Conservation (phyloP, 2,113 vertebrate species). For the Copsychus sechellarum region DNA sequence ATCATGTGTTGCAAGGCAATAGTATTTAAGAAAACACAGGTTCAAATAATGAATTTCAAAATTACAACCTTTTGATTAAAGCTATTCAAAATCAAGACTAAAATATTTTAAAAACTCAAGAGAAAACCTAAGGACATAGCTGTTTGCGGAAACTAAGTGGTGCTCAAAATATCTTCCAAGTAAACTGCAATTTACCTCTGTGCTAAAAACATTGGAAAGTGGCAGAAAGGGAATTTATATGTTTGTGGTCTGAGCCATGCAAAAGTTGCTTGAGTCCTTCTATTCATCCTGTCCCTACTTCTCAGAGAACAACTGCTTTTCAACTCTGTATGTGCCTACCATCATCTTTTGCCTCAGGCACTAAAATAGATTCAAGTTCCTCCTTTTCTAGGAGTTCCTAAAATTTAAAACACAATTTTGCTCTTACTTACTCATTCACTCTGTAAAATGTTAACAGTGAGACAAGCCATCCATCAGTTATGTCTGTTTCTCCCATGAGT, state of each 20-base stretch:
- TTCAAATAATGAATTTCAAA: background rate
- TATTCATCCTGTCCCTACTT: background rate
- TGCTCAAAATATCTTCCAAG: background rate
- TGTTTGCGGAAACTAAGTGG: background rate
- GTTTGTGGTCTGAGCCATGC: background rate
- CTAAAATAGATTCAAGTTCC: background rate
- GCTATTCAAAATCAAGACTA: background rate
- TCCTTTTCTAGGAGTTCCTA: background rate
- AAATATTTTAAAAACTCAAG: background rate
- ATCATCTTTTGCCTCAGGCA: background rate
- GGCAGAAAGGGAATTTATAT: background rate
- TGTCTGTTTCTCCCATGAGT: background rate
- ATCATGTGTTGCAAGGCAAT: background rate
- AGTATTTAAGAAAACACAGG: background rate
- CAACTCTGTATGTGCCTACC: background rate
- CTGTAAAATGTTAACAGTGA: background rate
- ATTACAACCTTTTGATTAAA: background rate
- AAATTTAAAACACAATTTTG: background rate
- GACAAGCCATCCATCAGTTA: background rate
- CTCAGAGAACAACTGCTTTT: background rate
- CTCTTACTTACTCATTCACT: background rate
- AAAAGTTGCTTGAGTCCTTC: background rate
- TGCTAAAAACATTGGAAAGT: background rate
- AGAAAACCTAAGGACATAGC: background rate
- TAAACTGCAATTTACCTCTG: conserved; percentile 15